phyloP scores from a whole-genome alignment of 2,888 invertebrate genomes.

The Orthosia gracilis region DNA sequence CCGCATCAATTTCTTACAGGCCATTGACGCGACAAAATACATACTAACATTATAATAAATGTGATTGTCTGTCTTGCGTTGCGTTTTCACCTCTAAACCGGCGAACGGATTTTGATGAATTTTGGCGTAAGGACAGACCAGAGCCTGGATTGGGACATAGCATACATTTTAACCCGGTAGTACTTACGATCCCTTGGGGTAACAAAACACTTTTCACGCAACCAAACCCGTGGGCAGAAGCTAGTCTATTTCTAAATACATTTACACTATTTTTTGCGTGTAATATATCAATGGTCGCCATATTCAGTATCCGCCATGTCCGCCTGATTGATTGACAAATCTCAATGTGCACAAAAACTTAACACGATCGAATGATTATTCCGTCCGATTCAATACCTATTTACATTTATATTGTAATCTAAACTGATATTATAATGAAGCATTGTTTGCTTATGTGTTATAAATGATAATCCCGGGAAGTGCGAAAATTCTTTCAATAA shows the following conservation, averaged over 20 bases:
- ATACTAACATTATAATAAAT: neutral
- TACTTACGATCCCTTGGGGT: neutral
- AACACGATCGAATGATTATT: constrained; percentile 44
- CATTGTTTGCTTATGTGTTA: neutral
- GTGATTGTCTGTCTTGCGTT: neutral
- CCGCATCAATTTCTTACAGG: constrained; percentile 28
- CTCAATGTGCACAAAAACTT: constrained; percentile 48
- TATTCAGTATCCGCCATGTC: constrained; percentile 37
- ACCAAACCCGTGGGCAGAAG: neutral
- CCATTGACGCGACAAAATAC: constrained; percentile 45
- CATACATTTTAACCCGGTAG: neutral
- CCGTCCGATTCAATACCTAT: constrained; percentile 32
- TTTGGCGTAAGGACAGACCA: neutral
- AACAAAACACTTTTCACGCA: neutral
- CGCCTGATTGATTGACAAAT: constrained; percentile 64
- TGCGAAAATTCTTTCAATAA: neutral
- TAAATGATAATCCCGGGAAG: neutral
- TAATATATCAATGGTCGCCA: constrained; percentile 36
- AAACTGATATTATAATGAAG: neutral
- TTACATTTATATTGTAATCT: constrained; percentile 30
- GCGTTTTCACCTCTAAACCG: neutral
- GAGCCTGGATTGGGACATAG: too few relatives aligned
- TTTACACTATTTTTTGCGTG: constrained; percentile 56
- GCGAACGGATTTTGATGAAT: neutral
- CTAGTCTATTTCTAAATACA: constrained; percentile 21